Conservation (phyloP, 2,113 vertebrate genomes). For the Caloenas nicobarica region DNA sequence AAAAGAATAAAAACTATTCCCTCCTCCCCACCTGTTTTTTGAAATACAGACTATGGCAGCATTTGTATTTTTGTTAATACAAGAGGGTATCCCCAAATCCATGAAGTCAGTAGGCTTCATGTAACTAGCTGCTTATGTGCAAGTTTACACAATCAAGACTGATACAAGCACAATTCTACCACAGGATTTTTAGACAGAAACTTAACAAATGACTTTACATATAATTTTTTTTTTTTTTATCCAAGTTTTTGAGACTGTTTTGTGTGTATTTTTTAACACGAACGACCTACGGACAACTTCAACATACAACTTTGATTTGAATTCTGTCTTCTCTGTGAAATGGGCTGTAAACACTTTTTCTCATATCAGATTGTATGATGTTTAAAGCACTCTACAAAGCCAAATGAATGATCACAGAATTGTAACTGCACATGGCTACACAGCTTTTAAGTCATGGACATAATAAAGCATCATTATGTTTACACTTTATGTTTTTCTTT, state of each 20-base stretch:
- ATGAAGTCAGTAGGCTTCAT: not conserved
- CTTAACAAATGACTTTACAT: not conserved
- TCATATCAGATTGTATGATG: not conserved
- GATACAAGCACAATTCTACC: not conserved
- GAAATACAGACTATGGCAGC: not conserved
- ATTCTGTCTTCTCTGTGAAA: not conserved
- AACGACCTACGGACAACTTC: not conserved
- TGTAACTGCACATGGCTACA: not conserved
- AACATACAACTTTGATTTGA: not conserved
- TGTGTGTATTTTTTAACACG: not conserved
- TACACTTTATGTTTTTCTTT: not conserved
- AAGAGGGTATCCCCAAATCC: not conserved
- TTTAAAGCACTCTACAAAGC: not conserved
- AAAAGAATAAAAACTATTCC: not conserved
- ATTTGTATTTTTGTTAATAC: not conserved
- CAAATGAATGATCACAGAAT: not conserved
- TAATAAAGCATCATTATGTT: not conserved
- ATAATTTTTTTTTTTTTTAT: not conserved
- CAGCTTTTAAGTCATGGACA: not conserved
- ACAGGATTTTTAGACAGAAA: not conserved
- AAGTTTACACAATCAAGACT: not conserved
- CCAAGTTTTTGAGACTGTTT: not conserved
- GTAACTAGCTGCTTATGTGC: not conserved
- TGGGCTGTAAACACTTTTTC: not conserved
- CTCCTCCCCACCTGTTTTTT: rapidly evolving